Evolutionary conservation across 2,113 vertebrate species (phyloP).

Genomic region (Microcebus tavaratra): DNA sequence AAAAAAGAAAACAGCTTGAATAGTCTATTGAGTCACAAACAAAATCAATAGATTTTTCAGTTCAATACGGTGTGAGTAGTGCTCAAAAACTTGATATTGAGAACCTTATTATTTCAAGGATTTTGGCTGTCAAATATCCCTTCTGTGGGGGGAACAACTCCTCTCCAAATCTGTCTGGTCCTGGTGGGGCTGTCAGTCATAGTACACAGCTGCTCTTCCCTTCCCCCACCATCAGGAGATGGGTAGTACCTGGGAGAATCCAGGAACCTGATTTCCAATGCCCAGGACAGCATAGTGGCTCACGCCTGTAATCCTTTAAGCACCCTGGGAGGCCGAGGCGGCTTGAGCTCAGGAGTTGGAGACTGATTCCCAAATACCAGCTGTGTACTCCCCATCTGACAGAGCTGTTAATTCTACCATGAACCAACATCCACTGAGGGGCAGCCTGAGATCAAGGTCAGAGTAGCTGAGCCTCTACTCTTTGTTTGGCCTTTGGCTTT

Average conservation of each 20-base stretch:
- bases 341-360: too few relatives aligned
- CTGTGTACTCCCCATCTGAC: not conserved
- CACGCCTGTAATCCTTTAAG: too few relatives aligned
- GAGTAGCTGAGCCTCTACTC: too few relatives aligned
- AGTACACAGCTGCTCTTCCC: not conserved
- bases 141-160: not conserved
- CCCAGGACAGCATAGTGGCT: too few relatives aligned
- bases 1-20: not conserved
- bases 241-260: not conserved
- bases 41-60: not conserved
- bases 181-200: not conserved
- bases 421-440: rapidly evolving
- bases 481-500: not conserved
- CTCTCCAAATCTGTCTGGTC: not conserved
- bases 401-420: not conserved
- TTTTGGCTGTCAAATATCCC: not conserved
- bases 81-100: not conserved
- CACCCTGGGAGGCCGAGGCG: too few relatives aligned
- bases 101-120: not conserved
- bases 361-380: too few relatives aligned
- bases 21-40: not conserved
- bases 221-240: not conserved
- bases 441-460: not conserved
- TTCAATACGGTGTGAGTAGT: not conserved
- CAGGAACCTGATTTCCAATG: not conserved